Base-by-base conservation (phyloP, 2,888 invertebrate genomes). In the Drosophila cognata region DNA sequence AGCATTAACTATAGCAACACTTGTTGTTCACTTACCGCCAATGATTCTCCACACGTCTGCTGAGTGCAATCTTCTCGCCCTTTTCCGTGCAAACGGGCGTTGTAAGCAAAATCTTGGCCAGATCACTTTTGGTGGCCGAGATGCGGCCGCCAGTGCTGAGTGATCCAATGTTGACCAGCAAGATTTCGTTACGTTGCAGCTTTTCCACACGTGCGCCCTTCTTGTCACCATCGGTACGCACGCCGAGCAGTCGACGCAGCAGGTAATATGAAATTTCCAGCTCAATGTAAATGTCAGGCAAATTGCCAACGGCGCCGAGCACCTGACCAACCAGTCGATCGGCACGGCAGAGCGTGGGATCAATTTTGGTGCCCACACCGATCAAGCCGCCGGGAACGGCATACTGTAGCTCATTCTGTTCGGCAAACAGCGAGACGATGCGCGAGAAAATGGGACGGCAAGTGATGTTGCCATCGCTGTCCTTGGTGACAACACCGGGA, bases 331-430 rank as follows among this genome's bases (percentile, higher is more conserved):
- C 99, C 92, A 99, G 95, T 91, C 99, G 96, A 95, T 99, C 99
- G 72, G 99, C 99, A 91, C 99, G 96, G 93, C 99, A 99, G 57
- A 99, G 94, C 1, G 99, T 99, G 2, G 99, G 99, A 93, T 99
- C 99, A 91, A 99, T 99, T 94, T 98, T 98, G 6, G 99, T 99
- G 80, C 99, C 99, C 31, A 99, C 99, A 92, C 99, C 99, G 91
- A 99, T 99, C 59, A 99, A 95, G n/a, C 99, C 99, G 77, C 99
- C 99, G 66, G 99, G 99, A 63, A 99, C 99, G 29, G 99, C 99
- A 94, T 97, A 99, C 93, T 99, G 98, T 67, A 99, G 95, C 93
- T 98, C 99, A 94, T 99, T 99, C 94, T 99, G 98, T 94, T 99
- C 99, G 48, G 99, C 98, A 93, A 97, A 99, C 69, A 99, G 94